These are phyloP conservation scores for Chymomyza caudatula DNA, from an alignment of 2,888 invertebrate species.

Conservation along the genomic window DNA sequence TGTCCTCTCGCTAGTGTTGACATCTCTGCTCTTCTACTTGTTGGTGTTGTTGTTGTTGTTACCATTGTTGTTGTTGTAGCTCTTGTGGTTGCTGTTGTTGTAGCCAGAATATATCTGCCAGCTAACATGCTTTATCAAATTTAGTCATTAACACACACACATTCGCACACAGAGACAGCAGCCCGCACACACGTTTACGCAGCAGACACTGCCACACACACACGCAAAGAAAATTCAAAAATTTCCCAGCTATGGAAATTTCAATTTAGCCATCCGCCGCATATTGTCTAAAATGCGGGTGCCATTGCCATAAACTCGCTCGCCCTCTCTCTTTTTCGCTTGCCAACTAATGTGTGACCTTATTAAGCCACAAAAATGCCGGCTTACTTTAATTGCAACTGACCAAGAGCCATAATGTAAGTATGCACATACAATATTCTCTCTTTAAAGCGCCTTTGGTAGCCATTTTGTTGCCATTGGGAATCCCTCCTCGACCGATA, in stretches of 20 bases:
- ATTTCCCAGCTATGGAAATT: slow-evolving; percentile 54
- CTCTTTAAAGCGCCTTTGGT: not conserved
- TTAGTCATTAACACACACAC: slow-evolving; percentile 33
- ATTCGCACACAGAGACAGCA: too few species aligned
- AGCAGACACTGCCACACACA: not conserved
- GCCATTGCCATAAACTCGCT: not conserved
- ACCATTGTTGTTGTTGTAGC: not conserved
- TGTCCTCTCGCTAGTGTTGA: slow-evolving; percentile 37
- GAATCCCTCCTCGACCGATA: slow-evolving; percentile 14
- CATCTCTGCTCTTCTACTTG: slow-evolving; percentile 20
- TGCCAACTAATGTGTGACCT: not conserved
- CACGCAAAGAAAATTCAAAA: slow-evolving; percentile 25
- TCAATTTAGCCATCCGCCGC: not conserved
- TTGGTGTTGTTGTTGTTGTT: not conserved
- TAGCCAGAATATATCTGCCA: not conserved
- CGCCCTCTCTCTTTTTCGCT: too few species aligned
- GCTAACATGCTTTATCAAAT: slow-evolving; percentile 16
- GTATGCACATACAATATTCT: not conserved
- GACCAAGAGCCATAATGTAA: not conserved
- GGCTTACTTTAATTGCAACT: not conserved
- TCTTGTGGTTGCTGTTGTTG: not conserved
- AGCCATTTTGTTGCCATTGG: not conserved
- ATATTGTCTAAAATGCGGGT: not conserved
- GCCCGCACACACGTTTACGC: not conserved
- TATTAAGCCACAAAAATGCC: not conserved